These are phyloP conservation scores for Ivindomyrus marchei DNA, from an alignment of 2,113 vertebrate genomes.

Conservation along the genomic window DNA sequence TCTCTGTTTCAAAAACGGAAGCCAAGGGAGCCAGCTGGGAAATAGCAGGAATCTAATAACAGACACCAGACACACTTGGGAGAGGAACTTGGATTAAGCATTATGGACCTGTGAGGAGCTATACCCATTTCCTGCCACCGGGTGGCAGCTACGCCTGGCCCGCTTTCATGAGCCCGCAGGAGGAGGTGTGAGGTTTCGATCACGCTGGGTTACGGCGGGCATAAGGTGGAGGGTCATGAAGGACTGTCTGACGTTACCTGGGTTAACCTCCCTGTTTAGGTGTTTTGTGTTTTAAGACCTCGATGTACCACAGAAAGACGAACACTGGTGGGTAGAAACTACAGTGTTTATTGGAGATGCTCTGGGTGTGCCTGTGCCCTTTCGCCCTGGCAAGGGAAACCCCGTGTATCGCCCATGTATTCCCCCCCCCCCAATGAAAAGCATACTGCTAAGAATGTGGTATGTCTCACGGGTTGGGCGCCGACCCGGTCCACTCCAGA, in stretches of 20 bases:
- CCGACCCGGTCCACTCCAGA: not conserved
- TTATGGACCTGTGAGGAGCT: not conserved
- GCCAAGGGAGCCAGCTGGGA: not conserved
- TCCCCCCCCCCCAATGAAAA: not conserved
- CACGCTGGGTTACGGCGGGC: not conserved
- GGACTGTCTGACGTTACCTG: not conserved
- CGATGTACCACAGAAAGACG: not conserved
- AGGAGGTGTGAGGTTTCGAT: not conserved
- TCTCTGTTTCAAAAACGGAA: not conserved
- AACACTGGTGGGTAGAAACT: not conserved
- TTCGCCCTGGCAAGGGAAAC: not conserved
- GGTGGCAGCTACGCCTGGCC: not conserved
- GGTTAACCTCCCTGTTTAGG: not conserved
- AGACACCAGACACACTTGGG: not conserved
- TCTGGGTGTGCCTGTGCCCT: not conserved
- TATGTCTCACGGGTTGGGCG: not conserved
- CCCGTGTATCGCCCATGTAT: not conserved
- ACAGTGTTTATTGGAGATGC: slow-evolving; percentile 1
- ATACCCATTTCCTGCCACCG: not conserved
- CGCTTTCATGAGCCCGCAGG: not conserved
- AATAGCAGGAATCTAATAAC: not conserved
- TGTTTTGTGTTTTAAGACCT: not conserved
- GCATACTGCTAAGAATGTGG: not conserved
- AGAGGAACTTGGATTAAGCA: not conserved
- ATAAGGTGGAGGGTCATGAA: not conserved